Evolutionary conservation across 1,140 invertebrate species (phyloP), one percentile per base, ranked within the genome.

Genomic region (Drosophila kepulauana): DNA sequence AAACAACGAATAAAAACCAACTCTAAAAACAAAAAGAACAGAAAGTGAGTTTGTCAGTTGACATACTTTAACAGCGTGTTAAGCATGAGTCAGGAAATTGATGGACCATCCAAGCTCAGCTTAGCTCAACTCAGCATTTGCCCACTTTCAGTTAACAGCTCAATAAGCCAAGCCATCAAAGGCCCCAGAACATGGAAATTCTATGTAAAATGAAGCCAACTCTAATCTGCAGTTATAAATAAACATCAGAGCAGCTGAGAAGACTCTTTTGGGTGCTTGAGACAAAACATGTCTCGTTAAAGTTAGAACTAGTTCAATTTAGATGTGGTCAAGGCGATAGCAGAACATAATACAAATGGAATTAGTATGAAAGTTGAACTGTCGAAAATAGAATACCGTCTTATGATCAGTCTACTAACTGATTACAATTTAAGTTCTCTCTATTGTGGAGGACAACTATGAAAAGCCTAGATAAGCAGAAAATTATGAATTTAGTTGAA

Each of bases 41-140:
- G 63, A 72, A 73, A 76, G 69, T 76, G 56, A 76, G 56, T 59
- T 33, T 71, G 20, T 13, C 45, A 45, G 48, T 72, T 76, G 74
- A 59, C 62, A 76, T 35, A 72, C 25, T 72, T 76, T 38, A 20
- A 61, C n/a, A n/a, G 8, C 25, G n/a, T 13, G 8, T 33, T 33
- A 10, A 10, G 33, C 51, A 68, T 56, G 57, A 62, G 33, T 69
- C 46, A 46, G 41, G 49, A 69, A 69, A 61, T 54, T 61, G 48
- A 41, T 52, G 58, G 5, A 68, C 10, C 57, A 59, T 61, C 8
- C 57, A 59, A 57, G 13, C 54, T 20, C 15, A 20, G 11, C 41
- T 43, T 4, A 43, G 3, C 35, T 33, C 33, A 7, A 8, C 33
- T 38, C 35, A 38, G 6, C 30, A 43, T 5, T 25, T 46, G 57